phyloP scores from a whole-genome alignment of 2,888 invertebrate genomes.

The Mythimna lalbum region DNA sequence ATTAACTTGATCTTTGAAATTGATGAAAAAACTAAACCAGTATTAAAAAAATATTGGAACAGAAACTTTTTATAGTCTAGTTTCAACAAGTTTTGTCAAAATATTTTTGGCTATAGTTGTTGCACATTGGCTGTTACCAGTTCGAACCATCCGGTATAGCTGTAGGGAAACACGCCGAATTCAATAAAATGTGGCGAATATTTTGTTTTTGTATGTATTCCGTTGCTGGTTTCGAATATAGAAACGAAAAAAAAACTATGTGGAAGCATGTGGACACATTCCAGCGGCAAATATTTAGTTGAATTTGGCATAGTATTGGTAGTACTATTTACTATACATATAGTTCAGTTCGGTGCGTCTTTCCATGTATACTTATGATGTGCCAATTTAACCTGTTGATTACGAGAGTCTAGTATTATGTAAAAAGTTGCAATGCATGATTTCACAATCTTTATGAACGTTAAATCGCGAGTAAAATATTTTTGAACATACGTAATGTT shows the following conservation, averaged over 20 bases:
- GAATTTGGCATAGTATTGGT: not conserved
- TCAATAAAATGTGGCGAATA: not conserved
- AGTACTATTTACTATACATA: not conserved
- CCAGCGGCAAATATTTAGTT: too few relatives aligned
- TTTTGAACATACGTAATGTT: not conserved
- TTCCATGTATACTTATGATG: not conserved
- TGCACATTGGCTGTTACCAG: not conserved
- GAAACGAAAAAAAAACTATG: conserved; percentile 2
- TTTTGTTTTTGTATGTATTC: conserved; percentile 5
- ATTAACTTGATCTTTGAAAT: too few relatives aligned
- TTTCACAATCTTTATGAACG: not conserved
- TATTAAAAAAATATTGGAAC: too few relatives aligned
- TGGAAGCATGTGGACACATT: not conserved
- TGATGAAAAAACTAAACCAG: too few relatives aligned
- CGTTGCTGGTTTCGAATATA: not conserved
- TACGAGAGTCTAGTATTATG: not conserved
- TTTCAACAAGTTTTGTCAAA: not conserved
- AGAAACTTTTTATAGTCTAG: not conserved
- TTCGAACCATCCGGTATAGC: not conserved
- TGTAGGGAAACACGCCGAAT: not conserved
- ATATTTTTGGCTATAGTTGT: not conserved
- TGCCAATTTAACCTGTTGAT: conserved; percentile 6
- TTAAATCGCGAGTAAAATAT: not conserved
- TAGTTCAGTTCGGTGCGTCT: not conserved
- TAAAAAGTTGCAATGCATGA: not conserved